Base-by-base conservation (phyloP, 2,888 invertebrate genomes). In the Lasioglossum oenotherae region DNA sequence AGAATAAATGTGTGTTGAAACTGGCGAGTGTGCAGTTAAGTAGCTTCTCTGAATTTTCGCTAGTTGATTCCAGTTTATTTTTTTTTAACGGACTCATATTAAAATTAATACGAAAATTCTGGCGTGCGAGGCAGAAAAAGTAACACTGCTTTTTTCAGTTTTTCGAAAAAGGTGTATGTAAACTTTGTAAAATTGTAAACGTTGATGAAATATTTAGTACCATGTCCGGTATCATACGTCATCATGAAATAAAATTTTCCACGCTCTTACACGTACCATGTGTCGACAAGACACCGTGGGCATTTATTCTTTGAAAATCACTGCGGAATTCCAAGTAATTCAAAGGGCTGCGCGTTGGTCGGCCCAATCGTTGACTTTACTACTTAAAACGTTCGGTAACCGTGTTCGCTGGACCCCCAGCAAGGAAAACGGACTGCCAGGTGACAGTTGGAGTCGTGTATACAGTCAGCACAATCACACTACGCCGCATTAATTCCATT, bases 401-500 rank as follows among this genome's bases (percentile, higher is more conserved):
- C 16, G 16, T 5, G 31, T 31, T 27, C 31, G 16, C 64, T 2
- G 64, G 2, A 19, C 6, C 6, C 16, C 16, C 31, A 16, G 31
- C 64, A 64, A 64, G 64, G 64, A 64, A 27, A 64, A 31, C 31
- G 16, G 64, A 31, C 16, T 27, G 64, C 6, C 64, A 31, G 64
- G 31, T 31, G 64, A 64, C 64, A 16, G 64, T 38, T 38, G 19
- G 35, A 69, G 64, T 67, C 41, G 23, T 44, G 72, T n/a, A 27
- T 27, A 44, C 27, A 44, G 31, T 12, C 23, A 53, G 23, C 31
- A 31, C 31, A 49, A 74, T 49, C 74, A 35, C 31, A 23, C 31
- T 35, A 35, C 19, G 46, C 46, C 49, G 49, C 74, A 49, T 74
- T 74, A 49, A 74, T 74, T 74, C 49, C 74, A 49, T 49, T 74